These are phyloP conservation scores for Pampusana beccarii DNA, from an alignment of 2,113 vertebrate species.

Conservation along the genomic window DNA sequence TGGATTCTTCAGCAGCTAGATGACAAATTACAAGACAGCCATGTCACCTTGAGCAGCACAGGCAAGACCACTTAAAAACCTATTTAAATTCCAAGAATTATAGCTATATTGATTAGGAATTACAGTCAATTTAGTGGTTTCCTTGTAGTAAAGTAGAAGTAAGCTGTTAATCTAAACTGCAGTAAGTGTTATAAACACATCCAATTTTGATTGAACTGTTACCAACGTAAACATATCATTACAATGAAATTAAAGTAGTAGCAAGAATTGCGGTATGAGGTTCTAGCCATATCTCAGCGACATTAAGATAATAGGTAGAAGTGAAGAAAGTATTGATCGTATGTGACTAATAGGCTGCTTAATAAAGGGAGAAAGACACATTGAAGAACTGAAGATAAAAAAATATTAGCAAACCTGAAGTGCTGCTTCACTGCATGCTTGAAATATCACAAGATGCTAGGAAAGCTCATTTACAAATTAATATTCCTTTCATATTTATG, in stretches of 20 bases:
- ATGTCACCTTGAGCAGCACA: neutral
- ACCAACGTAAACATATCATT: neutral
- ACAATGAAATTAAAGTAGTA: constrained; percentile 42
- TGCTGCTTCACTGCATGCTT: neutral
- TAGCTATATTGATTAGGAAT: constrained; percentile 46
- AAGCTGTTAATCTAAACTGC: constrained; percentile 22
- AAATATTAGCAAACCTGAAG: constrained; percentile 16
- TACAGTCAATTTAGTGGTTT: constrained; percentile 20
- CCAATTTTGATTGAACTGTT: constrained; percentile 26
- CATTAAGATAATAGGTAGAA: constrained; percentile 32
- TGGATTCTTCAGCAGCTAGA: neutral
- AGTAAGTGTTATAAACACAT: constrained; percentile 15
- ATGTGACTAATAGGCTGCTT: constrained; percentile 13
- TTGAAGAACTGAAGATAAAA: neutral
- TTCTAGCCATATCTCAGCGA: neutral
- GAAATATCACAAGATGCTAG: constrained; percentile 33
- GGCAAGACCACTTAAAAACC: constrained; percentile 3
- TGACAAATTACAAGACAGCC: constrained; percentile 6
- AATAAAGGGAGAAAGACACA: neutral
- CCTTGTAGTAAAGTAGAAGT: neutral
- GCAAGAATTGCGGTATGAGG: neutral
- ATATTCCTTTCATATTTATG: constrained; percentile 2
- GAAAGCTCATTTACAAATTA: constrained; percentile 36
- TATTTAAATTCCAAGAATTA: constrained; percentile 9
- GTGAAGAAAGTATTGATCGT: constrained; percentile 30